Conservation (phyloP, 2,888 invertebrate genomes). For the Tineola bisselliella region DNA sequence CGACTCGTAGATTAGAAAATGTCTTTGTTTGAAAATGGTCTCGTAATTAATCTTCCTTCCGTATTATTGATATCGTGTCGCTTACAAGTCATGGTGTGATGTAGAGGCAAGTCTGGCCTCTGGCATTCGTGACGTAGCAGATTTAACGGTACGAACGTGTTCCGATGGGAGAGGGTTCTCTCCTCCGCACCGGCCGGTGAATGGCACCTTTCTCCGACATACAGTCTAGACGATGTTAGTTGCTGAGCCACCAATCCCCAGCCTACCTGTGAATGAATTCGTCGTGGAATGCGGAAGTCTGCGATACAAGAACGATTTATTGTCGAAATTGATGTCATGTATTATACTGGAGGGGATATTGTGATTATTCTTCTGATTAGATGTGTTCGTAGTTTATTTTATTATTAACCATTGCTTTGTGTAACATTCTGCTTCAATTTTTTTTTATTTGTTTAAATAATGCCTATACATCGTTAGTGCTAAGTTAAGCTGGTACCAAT, state of each 20-base stretch:
- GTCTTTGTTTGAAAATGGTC: not conserved
- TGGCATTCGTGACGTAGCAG: constrained; percentile 25
- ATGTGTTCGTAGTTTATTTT: not conserved
- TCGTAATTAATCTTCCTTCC: not conserved
- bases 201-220: constrained; percentile 67
- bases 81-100: not conserved
- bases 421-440: too few species aligned
- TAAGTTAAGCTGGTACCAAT: too few species aligned
- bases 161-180: constrained; percentile 9
- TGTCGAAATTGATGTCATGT: constrained; percentile 36
- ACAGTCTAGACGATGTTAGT: constrained; percentile 39
- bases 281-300: constrained; percentile 56
- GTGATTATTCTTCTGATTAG: constrained; percentile 15
- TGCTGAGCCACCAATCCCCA: constrained; percentile 18
- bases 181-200: constrained; percentile 35
- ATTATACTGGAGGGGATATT: constrained; percentile 38
- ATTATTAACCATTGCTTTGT: not conserved
- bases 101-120: constrained; percentile 12
- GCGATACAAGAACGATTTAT: constrained; percentile 39
- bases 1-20: not conserved
- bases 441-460: too few species aligned
- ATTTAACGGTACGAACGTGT: constrained; percentile 31
- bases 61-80: not conserved
- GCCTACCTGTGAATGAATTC: constrained; percentile 60
- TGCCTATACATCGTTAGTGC: too few species aligned